Evolutionary conservation across 2,113 vertebrate genomes (phyloP), one percentile per base, ranked within the genome.

Genomic region (Saimiri boliviensis): DNA sequence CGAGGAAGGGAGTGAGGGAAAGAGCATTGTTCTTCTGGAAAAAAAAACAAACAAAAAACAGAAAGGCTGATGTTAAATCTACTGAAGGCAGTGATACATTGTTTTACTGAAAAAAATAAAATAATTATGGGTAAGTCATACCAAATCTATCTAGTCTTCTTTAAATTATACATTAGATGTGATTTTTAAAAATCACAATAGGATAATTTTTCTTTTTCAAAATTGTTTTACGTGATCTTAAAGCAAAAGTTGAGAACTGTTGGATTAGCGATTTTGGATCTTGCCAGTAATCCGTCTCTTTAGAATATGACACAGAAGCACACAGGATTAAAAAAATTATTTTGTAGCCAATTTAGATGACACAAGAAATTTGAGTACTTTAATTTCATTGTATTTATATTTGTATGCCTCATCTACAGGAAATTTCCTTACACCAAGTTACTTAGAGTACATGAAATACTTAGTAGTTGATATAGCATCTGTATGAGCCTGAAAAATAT

Each of bases 91-190:
- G 37, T 60, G 4, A 3, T 7, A 79, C 2, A 14, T 42, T 73
- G 52, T 73, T 68, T 71, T 37, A 83, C 76, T 80, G 66, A 91
- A 16, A 91, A 91, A 63, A 42, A 40, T 74, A 20, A 56, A 81
- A 49, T 8, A 86, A 60, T 5, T 73, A 87, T 66, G 66, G 32
- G 47, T 3, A 71, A 70, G 3, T 5, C 1, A 71, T 60, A 52
- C 17, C 8, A 76, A 91, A 66, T 37, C 2, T 58, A 42, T 37
- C 37, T 90, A 54, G 7, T 74, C 2, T 37, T 71, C 35, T 89
- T 73, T 25, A 52, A 73, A 47, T 89, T 47, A 27, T 49, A 32
- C 68, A 74, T n/a, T 19, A 83, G 11, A 84, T 86, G 21, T 14
- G 1, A 56, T 63, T 77, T 89, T 73, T 63, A 8, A 0, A 21